Evolutionary conservation across 1,140 invertebrate genomes (phyloP).

Genomic region (Ceratoteleas bidentatus): DNA sequence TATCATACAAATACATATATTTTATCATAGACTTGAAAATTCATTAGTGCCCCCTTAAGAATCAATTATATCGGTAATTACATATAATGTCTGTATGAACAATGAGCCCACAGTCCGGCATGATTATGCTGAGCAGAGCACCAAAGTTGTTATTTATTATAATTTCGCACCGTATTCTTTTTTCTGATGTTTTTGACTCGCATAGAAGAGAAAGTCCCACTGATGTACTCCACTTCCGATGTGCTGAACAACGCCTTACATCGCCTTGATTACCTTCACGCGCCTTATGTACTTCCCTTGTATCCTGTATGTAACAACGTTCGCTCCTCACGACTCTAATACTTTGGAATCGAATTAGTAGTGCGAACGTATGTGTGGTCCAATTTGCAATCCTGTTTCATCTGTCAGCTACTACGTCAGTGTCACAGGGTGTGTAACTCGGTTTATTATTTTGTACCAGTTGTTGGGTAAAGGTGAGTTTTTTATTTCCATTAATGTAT

Average conservation of each 20-base stretch:
- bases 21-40: too few relatives aligned
- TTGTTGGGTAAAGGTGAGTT: constrained; percentile 75
- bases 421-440: constrained; percentile 71
- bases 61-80: too few relatives aligned
- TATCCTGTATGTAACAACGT: constrained; percentile 75
- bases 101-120: constrained; percentile 21
- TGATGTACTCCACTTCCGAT: constrained; percentile 80
- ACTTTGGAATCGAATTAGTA: constrained; percentile 67
- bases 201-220: constrained; percentile 80
- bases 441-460: constrained; percentile 76
- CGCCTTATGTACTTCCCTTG: constrained; percentile 74
- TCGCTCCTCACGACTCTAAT: constrained; percentile 72
- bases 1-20: too few relatives aligned
- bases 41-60: too few relatives aligned
- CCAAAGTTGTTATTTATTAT: constrained; percentile 61
- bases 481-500: constrained; percentile 55
- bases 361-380: constrained; percentile 63
- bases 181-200: constrained; percentile 72
- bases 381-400: constrained; percentile 63
- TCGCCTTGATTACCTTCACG: constrained; percentile 76
- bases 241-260: constrained; percentile 80
- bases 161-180: constrained; percentile 71
- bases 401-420: constrained; percentile 68
- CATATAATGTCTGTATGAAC: constrained; percentile 11
- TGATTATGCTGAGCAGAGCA: constrained; percentile 41